Percentiles rank a stretch among this genome's conserved stretches.
These are phyloP conservation scores for Apodemus speciosus DNA, from an alignment of 2,113 vertebrate species.

Conservation along the genomic window DNA sequence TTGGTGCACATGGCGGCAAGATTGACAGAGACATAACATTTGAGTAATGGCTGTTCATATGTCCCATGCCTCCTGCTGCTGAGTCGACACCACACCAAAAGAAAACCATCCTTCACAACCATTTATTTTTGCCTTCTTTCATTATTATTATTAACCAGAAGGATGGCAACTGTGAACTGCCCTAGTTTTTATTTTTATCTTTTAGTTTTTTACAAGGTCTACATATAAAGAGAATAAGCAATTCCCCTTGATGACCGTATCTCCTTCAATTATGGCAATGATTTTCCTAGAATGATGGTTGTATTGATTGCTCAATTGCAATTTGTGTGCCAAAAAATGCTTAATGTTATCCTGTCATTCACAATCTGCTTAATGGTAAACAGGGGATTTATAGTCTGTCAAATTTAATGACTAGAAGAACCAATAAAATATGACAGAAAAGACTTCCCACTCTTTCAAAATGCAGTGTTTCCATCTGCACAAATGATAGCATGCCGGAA, in stretches of 20 bases:
- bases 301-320: constrained; percentile 68
- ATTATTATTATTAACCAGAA: constrained; percentile 66
- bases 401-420: constrained; percentile 70
- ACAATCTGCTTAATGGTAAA: constrained; percentile 63
- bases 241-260: constrained; percentile 51
- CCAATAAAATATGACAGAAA: constrained; percentile 69
- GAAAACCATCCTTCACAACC: constrained; percentile 48
- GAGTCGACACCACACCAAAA: constrained; percentile 51
- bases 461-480: constrained; percentile 52
- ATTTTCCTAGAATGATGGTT: constrained; percentile 62
- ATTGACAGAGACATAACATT: not conserved
- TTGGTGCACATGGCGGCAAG: not conserved
- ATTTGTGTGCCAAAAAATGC: constrained; percentile 35
- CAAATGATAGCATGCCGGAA: constrained; percentile 62
- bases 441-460: constrained; percentile 60
- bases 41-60: not conserved
- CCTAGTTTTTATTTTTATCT: constrained; percentile 79
- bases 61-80: constrained; percentile 20
- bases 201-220: constrained; percentile 39
- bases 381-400: constrained; percentile 66
- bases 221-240: constrained; percentile 71
- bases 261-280: constrained; percentile 50
- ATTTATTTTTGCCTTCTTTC: constrained; percentile 72
- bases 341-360: constrained; percentile 71
- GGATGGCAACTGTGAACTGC: constrained; percentile 74